phyloP scores from a whole-genome alignment of 2,113 vertebrate genomes.

The Rhea americana region DNA sequence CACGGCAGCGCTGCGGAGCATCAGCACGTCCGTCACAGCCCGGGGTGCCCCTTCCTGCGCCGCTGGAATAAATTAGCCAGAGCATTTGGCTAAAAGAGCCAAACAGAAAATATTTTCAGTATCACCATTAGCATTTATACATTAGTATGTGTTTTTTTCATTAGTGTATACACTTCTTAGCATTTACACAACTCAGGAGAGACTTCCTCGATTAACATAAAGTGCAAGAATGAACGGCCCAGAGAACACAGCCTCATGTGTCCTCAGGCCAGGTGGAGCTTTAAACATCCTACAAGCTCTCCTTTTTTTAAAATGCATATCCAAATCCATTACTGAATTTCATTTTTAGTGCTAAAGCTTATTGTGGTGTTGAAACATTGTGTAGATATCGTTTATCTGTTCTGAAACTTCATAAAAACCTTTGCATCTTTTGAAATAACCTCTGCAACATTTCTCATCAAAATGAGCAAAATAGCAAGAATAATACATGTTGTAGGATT shows the following conservation, averaged over 20 bases:
- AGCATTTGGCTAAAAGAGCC: not conserved
- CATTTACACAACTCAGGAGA: not conserved
- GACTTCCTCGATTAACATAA: not conserved
- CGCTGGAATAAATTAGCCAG: not conserved
- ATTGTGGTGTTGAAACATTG: not conserved
- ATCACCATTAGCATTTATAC: not conserved
- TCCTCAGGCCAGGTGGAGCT: not conserved
- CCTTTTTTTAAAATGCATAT: not conserved
- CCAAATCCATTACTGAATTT: constrained; percentile 13
- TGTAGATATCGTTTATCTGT: not conserved
- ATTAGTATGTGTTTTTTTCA: not conserved
- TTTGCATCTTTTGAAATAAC: constrained; percentile 29
- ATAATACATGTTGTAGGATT: constrained; percentile 23
- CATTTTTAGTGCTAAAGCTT: not conserved
- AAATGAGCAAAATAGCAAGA: constrained; percentile 8
- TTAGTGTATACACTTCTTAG: accelerated
- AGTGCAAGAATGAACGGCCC: not conserved
- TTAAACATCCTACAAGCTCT: not conserved
- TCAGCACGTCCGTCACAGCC: too few species aligned
- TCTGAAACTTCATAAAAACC: constrained; percentile 16
- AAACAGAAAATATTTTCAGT: not conserved
- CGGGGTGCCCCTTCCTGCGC: too few species aligned
- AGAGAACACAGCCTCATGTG: not conserved
- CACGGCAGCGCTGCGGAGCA: not conserved
- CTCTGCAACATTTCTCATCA: constrained; percentile 37